These are phyloP conservation scores for Platyscapa corneri DNA, from an alignment of 1,140 invertebrate genomes.

Conservation along the genomic window DNA sequence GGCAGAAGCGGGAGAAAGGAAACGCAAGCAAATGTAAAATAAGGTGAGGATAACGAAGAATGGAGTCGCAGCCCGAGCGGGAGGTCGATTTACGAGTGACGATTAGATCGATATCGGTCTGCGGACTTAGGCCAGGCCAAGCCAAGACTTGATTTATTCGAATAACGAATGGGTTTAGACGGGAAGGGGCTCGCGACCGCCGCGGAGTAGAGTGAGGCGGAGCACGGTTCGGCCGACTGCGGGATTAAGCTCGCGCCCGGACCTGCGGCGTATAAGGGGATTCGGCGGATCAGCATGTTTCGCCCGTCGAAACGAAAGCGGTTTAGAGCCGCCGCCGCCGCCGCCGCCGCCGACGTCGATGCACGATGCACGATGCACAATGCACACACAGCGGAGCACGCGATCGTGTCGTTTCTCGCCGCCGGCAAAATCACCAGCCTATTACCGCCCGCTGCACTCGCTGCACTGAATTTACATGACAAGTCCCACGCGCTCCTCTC, in stretches of 20 bases:
- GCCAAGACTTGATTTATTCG: conserved; percentile 43
- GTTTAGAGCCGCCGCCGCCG: not conserved
- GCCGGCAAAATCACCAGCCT: conserved; percentile 28
- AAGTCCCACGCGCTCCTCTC: not conserved
- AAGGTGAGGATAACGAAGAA: not conserved
- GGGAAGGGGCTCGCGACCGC: not conserved
- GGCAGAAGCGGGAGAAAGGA: not conserved
- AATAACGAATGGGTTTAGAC: conserved; percentile 42
- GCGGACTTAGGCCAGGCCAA: not conserved
- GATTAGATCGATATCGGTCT: conserved; percentile 45
- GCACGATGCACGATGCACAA: conserved; percentile 3
- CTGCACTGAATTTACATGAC: conserved; percentile 28
- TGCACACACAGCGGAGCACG: conserved; percentile 10
- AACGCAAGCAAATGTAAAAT: not conserved
- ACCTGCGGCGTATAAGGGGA: not conserved
- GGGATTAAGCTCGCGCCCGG: conserved; percentile 25
- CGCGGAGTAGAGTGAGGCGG: not conserved
- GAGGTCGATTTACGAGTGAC: conserved; percentile 46
- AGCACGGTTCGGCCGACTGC: not conserved
- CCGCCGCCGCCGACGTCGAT: not conserved
- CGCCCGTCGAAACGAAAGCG: conserved; percentile 32
- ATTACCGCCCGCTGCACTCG: conserved; percentile 1
- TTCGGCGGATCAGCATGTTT: conserved; percentile 42
- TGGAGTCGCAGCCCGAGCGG: not conserved
- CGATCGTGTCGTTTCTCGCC: conserved; percentile 28